Conservation (phyloP, 1,140 invertebrate genomes). For the Psilanteris sp. region DNA sequence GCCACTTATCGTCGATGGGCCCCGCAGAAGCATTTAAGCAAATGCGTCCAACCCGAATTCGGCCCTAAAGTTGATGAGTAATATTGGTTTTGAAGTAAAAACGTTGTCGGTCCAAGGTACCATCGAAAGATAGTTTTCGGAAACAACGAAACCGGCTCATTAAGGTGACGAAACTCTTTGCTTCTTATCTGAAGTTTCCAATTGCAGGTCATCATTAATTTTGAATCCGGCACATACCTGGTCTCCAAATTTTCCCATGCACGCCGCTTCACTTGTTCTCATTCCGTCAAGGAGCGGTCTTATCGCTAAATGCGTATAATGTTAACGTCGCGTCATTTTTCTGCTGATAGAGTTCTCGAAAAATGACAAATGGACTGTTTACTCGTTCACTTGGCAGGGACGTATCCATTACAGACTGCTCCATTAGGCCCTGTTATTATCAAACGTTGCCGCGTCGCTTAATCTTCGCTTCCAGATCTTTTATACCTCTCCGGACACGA, state of each 20-base stretch:
- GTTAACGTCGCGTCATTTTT: slow-evolving; percentile 8
- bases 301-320: slow-evolving; percentile 6
- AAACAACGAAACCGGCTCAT: no score
- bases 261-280: background rate
- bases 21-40: no score
- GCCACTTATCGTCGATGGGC: no score
- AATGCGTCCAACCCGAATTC: no score
- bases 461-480: slow-evolving; percentile 54
- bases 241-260: background rate
- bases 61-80: no score
- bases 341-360: slow-evolving; percentile 11
- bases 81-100: no score
- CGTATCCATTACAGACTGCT: slow-evolving; percentile 60
- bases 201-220: slow-evolving; percentile 7
- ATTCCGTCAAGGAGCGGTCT: background rate
- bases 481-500: slow-evolving; percentile 18
- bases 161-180: background rate
- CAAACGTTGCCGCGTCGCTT: slow-evolving; percentile 51
- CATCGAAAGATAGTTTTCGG: no score
- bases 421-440: slow-evolving; percentile 66
- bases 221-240: background rate
- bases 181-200: background rate
- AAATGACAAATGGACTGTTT: slow-evolving; percentile 72
- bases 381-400: slow-evolving; percentile 55
- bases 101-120: no score